Evolutionary conservation across 2,113 vertebrate genomes (phyloP), one percentile per base, ranked within the genome.

Genomic region (Heterochromis multidens): DNA sequence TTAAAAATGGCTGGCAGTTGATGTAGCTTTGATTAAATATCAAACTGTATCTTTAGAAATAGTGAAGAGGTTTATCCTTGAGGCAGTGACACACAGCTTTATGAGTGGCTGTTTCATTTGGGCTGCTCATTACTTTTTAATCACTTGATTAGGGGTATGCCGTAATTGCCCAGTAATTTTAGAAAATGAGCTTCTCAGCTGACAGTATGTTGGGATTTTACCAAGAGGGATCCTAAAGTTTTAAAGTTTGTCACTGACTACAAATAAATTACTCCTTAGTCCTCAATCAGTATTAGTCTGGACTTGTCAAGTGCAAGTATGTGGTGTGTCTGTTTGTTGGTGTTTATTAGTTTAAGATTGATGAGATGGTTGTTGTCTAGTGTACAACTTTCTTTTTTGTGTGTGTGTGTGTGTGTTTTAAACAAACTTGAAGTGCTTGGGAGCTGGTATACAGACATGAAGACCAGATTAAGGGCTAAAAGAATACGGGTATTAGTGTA

Each of bases 61-160:
- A 16, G 25, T 81, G 31, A 43, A 4, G n/a, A 40, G 17, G 23
- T 63, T 84, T 84, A 23, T 86, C 46, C 76, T 60, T 7, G 49
- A 46, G 46, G 23, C 33, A 61, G 25, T 16, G 2, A 62, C 65
- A 37, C 37, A 23, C 35, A 17, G 54, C 60, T 87, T 81, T 46
- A 60, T 29, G 33, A 72, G 10, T 49, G 25, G 31, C 52, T 49
- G 17, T 57, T 79, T 83, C 46, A 76, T 67, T 31, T 79, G 10
- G 16, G 17, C 54, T 59, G 76, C 59, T 21, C 62, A 43, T 89
- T 88, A 60, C 14, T 21, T 86, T 82, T 80, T 82, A 82, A 82
- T 89, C 37, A 79, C 46, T 56, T 84, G 74, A 86, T 86, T 87
- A 84, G 4, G 17, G n/a, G 23, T 63, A 14, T 29, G 10, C 40